Evolutionary conservation across 2,888 invertebrate species (phyloP), one percentile per base, ranked within the genome.

Genomic region (Pristionchus mayeri): DNA sequence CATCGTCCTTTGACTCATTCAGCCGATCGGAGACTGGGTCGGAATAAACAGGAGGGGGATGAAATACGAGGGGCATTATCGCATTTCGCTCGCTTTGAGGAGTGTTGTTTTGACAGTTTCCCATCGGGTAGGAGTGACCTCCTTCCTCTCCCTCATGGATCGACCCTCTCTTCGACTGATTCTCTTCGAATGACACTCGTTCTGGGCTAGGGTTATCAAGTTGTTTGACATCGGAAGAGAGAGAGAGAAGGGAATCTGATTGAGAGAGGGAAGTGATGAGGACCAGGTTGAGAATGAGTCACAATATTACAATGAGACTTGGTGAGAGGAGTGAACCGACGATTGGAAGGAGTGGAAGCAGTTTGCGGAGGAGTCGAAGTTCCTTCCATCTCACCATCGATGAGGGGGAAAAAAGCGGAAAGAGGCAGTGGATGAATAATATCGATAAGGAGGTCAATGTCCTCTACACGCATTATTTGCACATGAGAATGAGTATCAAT

Each of bases 221-320:
- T 71, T 71, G 71, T 71, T 71, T 71, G 76, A 78, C 50, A 78
- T 48, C 48, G 75, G 11, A n/a, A 75, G 48, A 50, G 76, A 75
- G 48, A 50, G 50, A 48, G 76, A 50, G 76, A 27, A 40, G 76
- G 30, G 27, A 50, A 50, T 50, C 50, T 30, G 50, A 78, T 48
- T 30, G 50, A 78, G 76, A 30, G 75, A 24, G 34, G 76, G 76
- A 78, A 50, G 40, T 48, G 50, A 48, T 78, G 76, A 21, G 50
- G 24, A 50, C 48, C 30, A 50, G 76, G 44, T 21, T 9, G 48
- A 24, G 76, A 30, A 16, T 48, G 48, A 78, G 48, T 4, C 76
- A 78, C 30, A 21, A 78, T 40, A 24, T 71, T 71, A 71, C 71
- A 71, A 71, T 71, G 44, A 78, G 50, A 48, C n/a, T 40, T 27